A percentile compares a stretch with the other conserved stretches of the same genome.
Evolutionary conservation across 2,888 invertebrate genomes (phyloP).

Genomic region (Anoplius nigerrimus): DNA sequence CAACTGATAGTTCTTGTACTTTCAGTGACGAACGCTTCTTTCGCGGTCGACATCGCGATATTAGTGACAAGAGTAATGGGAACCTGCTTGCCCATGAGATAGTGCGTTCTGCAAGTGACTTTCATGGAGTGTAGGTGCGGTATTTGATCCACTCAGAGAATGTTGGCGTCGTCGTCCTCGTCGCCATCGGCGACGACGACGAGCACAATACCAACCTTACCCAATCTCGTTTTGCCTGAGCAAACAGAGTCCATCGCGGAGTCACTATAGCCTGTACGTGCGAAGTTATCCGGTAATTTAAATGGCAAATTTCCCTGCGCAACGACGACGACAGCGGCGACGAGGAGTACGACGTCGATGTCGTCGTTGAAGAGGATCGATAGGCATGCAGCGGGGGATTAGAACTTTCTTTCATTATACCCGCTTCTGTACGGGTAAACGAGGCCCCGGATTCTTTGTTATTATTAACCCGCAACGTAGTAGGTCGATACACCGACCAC

Average conservation of each 20-base stretch:
- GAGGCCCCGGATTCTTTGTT: constrained; percentile 55
- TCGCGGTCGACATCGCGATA: too few relatives aligned
- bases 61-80: too few relatives aligned
- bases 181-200: not conserved
- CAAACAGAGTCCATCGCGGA: not conserved
- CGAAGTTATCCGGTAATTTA: constrained; percentile 48
- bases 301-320: constrained; percentile 50
- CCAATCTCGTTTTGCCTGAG: constrained; percentile 2
- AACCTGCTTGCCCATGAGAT: too few relatives aligned
- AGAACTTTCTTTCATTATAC: constrained; percentile 54
- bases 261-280: constrained; percentile 21
- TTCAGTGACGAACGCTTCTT: too few relatives aligned
- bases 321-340: constrained; percentile 30
- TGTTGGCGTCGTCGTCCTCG: not conserved
- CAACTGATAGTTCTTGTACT: too few relatives aligned
- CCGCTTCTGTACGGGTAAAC: constrained; percentile 42
- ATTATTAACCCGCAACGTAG: constrained; percentile 53
- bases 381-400: constrained; percentile 47
- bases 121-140: not conserved
- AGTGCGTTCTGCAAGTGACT: too few relatives aligned
- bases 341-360: constrained; percentile 15
- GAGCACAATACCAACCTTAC: not conserved
- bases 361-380: constrained; percentile 44
- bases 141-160: not conserved
- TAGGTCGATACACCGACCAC: constrained; percentile 53